Evolutionary conservation across 2,888 invertebrate species (phyloP).

Genomic region (Prionchulus punctatus): DNA sequence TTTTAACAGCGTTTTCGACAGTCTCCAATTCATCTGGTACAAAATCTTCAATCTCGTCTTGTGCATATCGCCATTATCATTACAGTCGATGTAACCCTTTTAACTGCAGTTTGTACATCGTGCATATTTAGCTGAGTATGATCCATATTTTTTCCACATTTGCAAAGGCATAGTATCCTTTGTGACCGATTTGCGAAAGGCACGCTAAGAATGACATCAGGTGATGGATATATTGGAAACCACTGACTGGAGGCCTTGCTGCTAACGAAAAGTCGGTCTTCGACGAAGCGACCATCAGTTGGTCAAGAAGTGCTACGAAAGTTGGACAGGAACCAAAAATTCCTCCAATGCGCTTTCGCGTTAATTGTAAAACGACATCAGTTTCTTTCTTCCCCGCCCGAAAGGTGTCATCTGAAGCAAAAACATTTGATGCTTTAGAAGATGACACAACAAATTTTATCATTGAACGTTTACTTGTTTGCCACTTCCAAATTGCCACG

Average conservation of each 20-base stretch:
- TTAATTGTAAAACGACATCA: too few species aligned
- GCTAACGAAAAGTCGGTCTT: not conserved
- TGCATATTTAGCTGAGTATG: not conserved
- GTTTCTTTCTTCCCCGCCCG: too few species aligned
- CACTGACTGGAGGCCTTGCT: not conserved
- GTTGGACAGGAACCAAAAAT: too few species aligned
- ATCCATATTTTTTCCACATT: constrained; percentile 4
- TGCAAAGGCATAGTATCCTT: constrained; percentile 4
- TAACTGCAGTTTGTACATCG: not conserved
- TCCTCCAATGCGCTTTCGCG: too few species aligned
- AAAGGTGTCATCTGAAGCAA: too few species aligned
- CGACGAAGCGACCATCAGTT: not conserved
- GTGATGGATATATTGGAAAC: not conserved
- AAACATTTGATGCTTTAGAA: too few species aligned
- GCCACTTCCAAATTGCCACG: too few species aligned
- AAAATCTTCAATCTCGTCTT: not conserved
- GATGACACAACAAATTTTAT: too few species aligned
- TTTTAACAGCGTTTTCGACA: not conserved
- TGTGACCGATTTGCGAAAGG: constrained; percentile 1
- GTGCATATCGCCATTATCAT: not conserved
- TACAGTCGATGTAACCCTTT: not conserved
- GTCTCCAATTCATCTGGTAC: not conserved
- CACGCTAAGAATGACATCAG: not conserved
- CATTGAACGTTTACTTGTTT: too few species aligned
- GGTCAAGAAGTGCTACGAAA: not conserved